These are phyloP conservation scores for Pocillopora verrucosa DNA, from an alignment of 64 coral and sea anemone species.

Conservation along the genomic window DNA sequence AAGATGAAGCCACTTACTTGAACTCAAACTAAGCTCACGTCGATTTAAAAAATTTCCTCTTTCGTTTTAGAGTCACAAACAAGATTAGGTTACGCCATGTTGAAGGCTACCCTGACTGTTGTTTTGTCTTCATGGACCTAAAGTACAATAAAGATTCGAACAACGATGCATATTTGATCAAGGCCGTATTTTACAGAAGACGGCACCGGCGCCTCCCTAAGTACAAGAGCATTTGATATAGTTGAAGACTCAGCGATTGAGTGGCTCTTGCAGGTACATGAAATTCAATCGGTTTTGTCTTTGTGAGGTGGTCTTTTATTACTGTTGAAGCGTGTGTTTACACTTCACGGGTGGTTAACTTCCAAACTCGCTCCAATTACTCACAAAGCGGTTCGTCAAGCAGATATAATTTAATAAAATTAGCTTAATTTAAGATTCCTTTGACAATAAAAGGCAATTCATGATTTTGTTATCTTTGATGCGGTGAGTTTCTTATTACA, in stretches of 20 bases:
- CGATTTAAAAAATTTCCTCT: neutral
- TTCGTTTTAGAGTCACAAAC: neutral
- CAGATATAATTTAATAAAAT: neutral
- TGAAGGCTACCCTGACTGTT: neutral
- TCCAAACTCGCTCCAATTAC: neutral
- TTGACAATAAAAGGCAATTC: neutral
- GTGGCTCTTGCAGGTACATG: neutral
- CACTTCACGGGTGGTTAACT: conserved; percentile 20
- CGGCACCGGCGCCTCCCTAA: neutral
- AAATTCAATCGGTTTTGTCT: neutral
- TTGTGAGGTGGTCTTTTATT: neutral
- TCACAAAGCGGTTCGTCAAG: neutral
- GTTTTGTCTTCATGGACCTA: neutral
- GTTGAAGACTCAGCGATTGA: conserved; percentile 19
- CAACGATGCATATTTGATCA: conserved; percentile 36
- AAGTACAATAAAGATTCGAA: neutral
- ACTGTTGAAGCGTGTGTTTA: conserved; percentile 5
- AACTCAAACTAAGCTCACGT: neutral
- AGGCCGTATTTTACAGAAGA: neutral
- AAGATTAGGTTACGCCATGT: neutral
- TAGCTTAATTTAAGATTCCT: neutral
- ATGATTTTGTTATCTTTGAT: neutral
- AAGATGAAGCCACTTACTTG: neutral
- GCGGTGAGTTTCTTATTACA: neutral
- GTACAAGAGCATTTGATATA: neutral